phyloP scores from a whole-genome alignment of 2,888 invertebrate genomes.

The Pinctada fucata region DNA sequence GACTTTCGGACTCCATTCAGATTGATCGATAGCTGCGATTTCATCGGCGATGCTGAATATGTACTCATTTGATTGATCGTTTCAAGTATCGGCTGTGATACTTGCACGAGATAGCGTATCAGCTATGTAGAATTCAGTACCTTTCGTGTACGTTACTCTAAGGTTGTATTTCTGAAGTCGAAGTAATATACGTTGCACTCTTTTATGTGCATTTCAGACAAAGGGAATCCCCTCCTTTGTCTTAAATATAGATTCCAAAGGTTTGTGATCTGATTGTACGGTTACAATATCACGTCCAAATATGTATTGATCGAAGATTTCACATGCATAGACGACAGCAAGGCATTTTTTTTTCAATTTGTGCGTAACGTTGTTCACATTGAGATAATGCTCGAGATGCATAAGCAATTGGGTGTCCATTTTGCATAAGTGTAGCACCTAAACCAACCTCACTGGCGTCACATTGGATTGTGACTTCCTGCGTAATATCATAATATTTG shows the following conservation, averaged over 20 bases:
- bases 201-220: too few relatives aligned
- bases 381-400: constrained; percentile 41
- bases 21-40: background rate
- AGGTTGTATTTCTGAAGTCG: constrained; percentile 13
- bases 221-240: constrained; percentile 10
- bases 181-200: too few relatives aligned
- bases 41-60: background rate
- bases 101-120: constrained; percentile 49
- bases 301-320: constrained; percentile 45
- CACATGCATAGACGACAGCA: constrained; percentile 43
- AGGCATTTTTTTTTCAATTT: constrained; percentile 54
- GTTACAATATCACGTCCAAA: constrained; percentile 32
- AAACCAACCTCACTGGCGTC: constrained; percentile 37
- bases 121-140: constrained; percentile 40
- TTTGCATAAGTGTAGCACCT: constrained; percentile 44
- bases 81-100: constrained; percentile 2
- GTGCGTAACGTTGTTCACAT: constrained; percentile 44
- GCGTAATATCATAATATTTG: constrained; percentile 33
- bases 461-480: constrained; percentile 43
- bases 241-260: constrained; percentile 39
- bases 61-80: background rate
- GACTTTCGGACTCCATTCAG: background rate
- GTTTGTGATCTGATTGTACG: constrained; percentile 44
- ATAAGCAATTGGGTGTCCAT: constrained; percentile 48
- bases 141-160: constrained; percentile 31